Conservation (phyloP, 2,113 vertebrate genomes). For the Tragulus kanchil region DNA sequence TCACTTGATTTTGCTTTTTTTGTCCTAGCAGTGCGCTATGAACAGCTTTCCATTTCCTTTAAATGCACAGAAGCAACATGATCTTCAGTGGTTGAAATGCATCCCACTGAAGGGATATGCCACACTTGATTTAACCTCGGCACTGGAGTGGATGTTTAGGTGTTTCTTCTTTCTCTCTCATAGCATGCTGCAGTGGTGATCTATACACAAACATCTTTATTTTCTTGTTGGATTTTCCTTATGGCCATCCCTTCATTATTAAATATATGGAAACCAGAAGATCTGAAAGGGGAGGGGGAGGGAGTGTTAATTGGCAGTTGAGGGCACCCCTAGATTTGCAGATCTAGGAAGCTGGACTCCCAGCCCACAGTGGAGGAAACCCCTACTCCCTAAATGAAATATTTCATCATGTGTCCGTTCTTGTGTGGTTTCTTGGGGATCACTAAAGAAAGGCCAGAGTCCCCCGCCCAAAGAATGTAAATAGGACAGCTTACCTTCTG, state of each 20-base stretch:
- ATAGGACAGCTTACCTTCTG: background rate
- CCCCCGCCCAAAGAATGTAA: background rate
- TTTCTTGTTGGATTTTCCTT: background rate
- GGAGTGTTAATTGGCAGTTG: too few relatives aligned
- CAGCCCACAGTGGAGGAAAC: background rate
- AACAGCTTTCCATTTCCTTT: background rate
- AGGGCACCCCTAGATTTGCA: background rate
- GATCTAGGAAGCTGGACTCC: background rate
- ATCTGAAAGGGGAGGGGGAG: background rate
- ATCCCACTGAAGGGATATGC: background rate
- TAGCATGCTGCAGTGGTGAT: background rate
- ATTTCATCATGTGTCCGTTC: background rate
- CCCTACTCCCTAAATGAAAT: background rate
- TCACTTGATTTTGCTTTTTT: background rate
- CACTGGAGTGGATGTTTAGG: background rate
- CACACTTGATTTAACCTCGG: background rate
- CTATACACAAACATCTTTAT: background rate
- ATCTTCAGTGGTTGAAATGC: background rate
- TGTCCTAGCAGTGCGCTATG: background rate
- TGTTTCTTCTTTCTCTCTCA: constrained; percentile 20
- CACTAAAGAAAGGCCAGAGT: background rate
- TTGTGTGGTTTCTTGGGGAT: background rate
- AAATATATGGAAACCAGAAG: background rate
- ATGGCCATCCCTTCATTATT: background rate
- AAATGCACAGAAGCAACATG: background rate